Evolutionary conservation across 2,113 vertebrate species (phyloP), one percentile per base, ranked within the genome.

Genomic region (Heterochromis multidens): DNA sequence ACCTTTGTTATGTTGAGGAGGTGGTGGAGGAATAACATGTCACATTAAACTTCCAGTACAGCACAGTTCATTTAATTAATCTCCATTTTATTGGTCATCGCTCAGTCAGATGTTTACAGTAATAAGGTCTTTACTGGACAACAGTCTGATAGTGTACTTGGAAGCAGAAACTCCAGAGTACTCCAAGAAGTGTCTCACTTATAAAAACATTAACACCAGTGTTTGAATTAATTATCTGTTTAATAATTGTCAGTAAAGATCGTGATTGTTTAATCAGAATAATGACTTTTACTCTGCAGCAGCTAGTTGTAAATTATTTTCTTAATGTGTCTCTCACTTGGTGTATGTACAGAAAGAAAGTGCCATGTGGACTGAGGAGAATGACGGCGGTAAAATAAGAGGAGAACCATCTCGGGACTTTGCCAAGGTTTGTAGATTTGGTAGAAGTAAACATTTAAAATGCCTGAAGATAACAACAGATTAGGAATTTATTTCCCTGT

Each of bases 351-450:
- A 99, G 98, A 98, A 97, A 2, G 97, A 97, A 62, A 94, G 76
- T 19, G 92, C 93, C 82, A 88, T 93, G 91, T 99, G 98, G 97
- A 95, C 92, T 0, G 98, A 99, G 3, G 98, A 99, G 21, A 93
- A 90, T 0, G 98, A 99, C 1, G 96, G 97, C 49, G 93, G 96
- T 85, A 94, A 97, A 93, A 95, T 95, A 85, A 96, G 95, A 96
- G 98, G 97, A 93, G 98, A 99, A 70, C 97, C 98, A 27, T 99
- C 98, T 58, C 94, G 98, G 85, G 98, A 99, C 91, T 99, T 99
- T 91, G 98, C 98, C 93, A 99, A 99, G 97, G 98, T 99, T 85
- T 85, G 84, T 81, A 43, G 16, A 62, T 83, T 54, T 27, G 11
- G 3, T 54, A 9, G 52, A 76, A 80, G 19, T n/a, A 60, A 72